These are phyloP conservation scores for Trigoniulus corallinus DNA, from an alignment of 1,140 invertebrate genomes.

Conservation along the genomic window DNA sequence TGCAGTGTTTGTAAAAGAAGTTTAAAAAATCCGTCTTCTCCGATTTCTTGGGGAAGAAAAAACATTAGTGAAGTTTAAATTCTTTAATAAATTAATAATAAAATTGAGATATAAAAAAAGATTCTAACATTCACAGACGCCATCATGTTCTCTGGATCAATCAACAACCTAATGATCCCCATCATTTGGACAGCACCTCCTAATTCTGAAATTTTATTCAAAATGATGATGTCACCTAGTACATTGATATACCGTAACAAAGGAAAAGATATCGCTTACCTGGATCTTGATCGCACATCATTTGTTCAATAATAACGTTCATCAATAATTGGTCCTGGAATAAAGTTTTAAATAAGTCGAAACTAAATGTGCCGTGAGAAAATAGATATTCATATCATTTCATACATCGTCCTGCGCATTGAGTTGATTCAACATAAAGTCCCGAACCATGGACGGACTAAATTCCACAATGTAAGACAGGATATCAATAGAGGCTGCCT, in stretches of 20 bases:
- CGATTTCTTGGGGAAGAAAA: conserved; percentile 43
- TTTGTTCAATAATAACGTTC: conserved; percentile 95
- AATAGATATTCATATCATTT: conserved; percentile 8
- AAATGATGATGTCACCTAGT: conserved; percentile 27
- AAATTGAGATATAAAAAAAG: conserved; percentile 5
- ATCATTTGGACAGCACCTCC: conserved; percentile 92
- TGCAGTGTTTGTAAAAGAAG: conserved; percentile 97
- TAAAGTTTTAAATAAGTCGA: too few relatives aligned
- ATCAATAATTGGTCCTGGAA: conserved; percentile 77
- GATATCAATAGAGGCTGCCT: conserved; percentile 93
- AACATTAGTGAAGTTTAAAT: conserved; percentile 6
- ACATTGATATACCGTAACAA: background rate
- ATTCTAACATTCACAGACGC: conserved; percentile 54
- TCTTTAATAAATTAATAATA: conserved; percentile 7
- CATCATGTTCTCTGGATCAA: conserved; percentile 98
- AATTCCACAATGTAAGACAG: conserved; percentile 96
- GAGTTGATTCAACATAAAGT: conserved; percentile 85
- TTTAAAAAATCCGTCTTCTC: conserved; percentile 96
- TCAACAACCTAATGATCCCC: conserved; percentile 75
- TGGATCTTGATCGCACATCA: conserved; percentile 45
- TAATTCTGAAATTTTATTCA: conserved; percentile 70
- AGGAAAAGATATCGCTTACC: conserved; percentile 16
- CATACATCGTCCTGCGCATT: conserved; percentile 65
- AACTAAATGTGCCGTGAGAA: conserved; percentile 10
- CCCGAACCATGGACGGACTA: conserved; percentile 90